Evolutionary conservation across 92 coral and sea anemone genomes (phyloP).

Genomic region (Epizoanthus stellaris): DNA sequence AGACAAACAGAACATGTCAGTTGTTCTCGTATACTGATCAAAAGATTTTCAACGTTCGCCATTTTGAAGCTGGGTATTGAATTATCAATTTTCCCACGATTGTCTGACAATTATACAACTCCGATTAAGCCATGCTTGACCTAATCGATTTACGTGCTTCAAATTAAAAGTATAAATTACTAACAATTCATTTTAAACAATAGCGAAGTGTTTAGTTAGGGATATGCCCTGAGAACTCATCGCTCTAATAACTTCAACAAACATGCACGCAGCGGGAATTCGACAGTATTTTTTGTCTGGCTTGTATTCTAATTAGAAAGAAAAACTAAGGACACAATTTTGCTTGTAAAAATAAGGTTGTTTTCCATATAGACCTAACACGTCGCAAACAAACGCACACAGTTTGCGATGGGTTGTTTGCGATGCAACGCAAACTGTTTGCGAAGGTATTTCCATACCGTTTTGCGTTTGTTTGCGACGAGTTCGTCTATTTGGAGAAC

Average conservation of each 20-base stretch:
- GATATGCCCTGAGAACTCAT: background rate
- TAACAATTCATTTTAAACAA: conserved; percentile 15
- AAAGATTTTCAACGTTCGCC: conserved; percentile 38
- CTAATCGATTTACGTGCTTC: background rate
- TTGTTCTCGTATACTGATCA: conserved; percentile 58
- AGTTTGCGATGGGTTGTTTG: too few species aligned
- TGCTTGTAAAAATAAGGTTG: too few species aligned
- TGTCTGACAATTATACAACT: background rate
- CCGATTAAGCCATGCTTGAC: background rate
- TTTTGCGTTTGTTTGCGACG: too few species aligned
- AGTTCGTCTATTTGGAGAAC: too few species aligned
- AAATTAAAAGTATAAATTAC: background rate
- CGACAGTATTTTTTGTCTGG: too few species aligned
- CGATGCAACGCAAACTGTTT: too few species aligned
- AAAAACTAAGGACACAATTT: too few species aligned
- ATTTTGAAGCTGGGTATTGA: background rate
- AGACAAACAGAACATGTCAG: conserved; percentile 75
- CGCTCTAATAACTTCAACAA: background rate
- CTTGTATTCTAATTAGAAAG: too few species aligned
- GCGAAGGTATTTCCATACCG: too few species aligned
- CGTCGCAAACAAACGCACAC: too few species aligned
- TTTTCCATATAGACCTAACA: too few species aligned
- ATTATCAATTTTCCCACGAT: background rate
- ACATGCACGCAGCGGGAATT: too few species aligned
- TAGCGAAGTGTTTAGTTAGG: background rate